phyloP scores from a whole-genome alignment of 2,797 vertebrate genomes.

The Falco peregrinus region DNA sequence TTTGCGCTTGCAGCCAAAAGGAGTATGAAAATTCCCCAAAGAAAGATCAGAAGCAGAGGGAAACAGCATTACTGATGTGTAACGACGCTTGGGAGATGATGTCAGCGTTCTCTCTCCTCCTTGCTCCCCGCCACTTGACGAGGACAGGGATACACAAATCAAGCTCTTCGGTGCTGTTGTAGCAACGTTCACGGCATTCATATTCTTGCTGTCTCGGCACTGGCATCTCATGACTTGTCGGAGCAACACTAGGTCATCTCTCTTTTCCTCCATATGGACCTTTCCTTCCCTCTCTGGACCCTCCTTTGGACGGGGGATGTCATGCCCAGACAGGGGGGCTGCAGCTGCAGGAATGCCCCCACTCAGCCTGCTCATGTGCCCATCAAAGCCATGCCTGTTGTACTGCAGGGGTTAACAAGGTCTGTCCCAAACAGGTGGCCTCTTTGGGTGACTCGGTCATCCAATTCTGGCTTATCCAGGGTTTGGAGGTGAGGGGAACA shows the following conservation, averaged over 20 bases:
- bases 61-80: background rate
- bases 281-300: background rate
- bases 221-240: background rate
- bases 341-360: background rate
- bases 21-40: background rate
- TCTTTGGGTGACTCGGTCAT: background rate
- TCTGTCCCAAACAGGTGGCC: background rate
- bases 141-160: background rate
- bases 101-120: background rate
- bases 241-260: background rate
- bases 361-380: fast-evolving
- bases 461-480: background rate
- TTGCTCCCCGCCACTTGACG: background rate
- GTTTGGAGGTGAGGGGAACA: background rate
- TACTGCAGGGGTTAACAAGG: background rate
- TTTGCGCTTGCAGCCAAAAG: background rate
- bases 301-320: background rate
- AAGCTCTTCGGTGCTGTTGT: fast-evolving
- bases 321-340: fast-evolving
- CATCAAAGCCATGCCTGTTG: background rate
- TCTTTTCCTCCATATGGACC: background rate
- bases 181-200: background rate
- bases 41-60: background rate
- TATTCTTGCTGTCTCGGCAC: background rate
- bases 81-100: background rate